phyloP scores from a whole-genome alignment of 2,113 vertebrate genomes.

The Rafetus swinhoei region DNA sequence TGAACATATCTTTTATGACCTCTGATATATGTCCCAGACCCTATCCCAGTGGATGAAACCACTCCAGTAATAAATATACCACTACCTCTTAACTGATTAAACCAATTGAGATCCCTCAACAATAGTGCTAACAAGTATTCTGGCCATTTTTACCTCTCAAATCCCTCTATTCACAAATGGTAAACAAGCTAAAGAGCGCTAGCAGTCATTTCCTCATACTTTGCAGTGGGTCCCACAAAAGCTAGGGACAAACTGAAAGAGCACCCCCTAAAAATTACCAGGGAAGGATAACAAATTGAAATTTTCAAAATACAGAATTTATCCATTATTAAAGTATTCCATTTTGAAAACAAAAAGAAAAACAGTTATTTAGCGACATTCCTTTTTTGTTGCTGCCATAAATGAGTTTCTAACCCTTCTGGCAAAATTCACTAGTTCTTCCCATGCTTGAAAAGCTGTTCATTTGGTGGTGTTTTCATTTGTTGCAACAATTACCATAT shows the following conservation, averaged over 20 bases:
- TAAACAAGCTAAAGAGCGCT: neutral
- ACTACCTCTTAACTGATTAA: neutral
- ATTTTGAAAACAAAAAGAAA: neutral
- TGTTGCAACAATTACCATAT: neutral
- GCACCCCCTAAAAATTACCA: neutral
- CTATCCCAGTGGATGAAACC: neutral
- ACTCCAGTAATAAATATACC: neutral
- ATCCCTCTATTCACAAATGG: neutral
- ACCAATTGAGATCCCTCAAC: rapidly evolving
- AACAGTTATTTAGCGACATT: neutral
- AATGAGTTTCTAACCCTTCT: neutral
- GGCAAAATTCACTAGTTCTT: neutral
- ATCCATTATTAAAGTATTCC: neutral
- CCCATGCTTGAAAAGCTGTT: conserved; percentile 22
- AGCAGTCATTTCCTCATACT: neutral
- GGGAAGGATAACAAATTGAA: neutral
- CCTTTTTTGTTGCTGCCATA: neutral
- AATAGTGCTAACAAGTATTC: rapidly evolving
- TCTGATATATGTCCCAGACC: neutral
- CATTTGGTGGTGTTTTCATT: conserved; percentile 25
- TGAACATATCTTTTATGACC: neutral
- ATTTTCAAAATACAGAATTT: neutral
- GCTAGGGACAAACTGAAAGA: neutral
- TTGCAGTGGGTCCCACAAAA: neutral
- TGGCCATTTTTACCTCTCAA: neutral